Base-by-base conservation (phyloP, 2,113 vertebrate species). In the Pionites leucogaster region DNA sequence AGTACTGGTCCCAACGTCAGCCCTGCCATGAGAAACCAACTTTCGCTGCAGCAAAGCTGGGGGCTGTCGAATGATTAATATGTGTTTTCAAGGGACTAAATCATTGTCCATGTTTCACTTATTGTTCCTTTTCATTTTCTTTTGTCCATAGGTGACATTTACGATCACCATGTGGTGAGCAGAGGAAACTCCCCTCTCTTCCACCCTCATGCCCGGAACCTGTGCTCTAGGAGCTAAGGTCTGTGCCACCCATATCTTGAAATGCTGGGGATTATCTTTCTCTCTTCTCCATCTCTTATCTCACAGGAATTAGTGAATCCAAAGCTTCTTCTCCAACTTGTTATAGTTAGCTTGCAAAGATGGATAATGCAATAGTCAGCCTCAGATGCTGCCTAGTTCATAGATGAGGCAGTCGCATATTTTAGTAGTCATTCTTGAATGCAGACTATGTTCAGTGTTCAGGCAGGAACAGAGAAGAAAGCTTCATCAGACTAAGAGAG, bases 101-200 rank as follows among this genome's bases (percentile, higher is more conserved):
- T 63, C 12, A 71, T 62, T 79, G 71, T 46, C 77, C 59, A 4
- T 78, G 60, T 95, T 95, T 92, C 84, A 78, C 82, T 92, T 90
- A 93, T 10, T 12, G 2, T 78, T 94, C 60, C 69, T 96, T 93
- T 82, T 84, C 23, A 22, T 96, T 96, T 94, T 92, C 92, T 96
- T 95, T 95, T 96, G 91, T 95, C 78, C 92, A 37, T 89, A 96
- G 96, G 93, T 95, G 86, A 87, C 82, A 90, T 59, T 93, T 90
- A 74, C 57, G 86, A 95, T 88, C 83, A 93, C 83, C 90, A 57
- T 91, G 96, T 89, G 93, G 80, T 79, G 77, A 93, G 65, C 88
- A 94, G 93, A 95, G 70, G 86, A 92, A 94, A 89, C 83, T 93
- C 77, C 86, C 74, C 59, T 94, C 39, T 92, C 67, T 90, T 93